Evolutionary conservation across 2,888 invertebrate species (phyloP).

Genomic region (Amblyteles armatorius): DNA sequence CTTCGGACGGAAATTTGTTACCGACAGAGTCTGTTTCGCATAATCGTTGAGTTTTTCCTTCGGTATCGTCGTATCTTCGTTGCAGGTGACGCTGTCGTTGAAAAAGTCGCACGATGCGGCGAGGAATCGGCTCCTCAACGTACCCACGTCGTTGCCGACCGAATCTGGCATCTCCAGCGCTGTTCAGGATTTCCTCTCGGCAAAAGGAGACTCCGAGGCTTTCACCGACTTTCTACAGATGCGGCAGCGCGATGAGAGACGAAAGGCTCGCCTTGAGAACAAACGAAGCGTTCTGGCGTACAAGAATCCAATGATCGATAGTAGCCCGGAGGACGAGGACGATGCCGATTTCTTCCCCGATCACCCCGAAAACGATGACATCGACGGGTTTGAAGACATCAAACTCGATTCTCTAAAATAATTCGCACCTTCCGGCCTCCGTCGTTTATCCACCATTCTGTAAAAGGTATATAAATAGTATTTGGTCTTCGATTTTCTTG

Average conservation of each 20-base stretch:
- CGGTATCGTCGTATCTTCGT: not conserved
- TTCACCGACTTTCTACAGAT: slow-evolving; percentile 86
- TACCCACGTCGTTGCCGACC: slow-evolving; percentile 5
- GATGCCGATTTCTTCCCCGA: slow-evolving; percentile 73
- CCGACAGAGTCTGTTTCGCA: not conserved
- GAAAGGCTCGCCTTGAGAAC: slow-evolving; percentile 67
- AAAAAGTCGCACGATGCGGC: slow-evolving; percentile 78
- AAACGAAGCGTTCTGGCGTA: slow-evolving; percentile 72
- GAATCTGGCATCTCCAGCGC: slow-evolving; percentile 14
- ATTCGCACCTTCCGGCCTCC: not conserved
- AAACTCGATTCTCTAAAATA: slow-evolving; percentile 43
- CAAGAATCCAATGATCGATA: slow-evolving; percentile 64
- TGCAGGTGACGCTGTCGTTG: slow-evolving; percentile 79
- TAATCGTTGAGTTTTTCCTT: not conserved
- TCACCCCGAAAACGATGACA: slow-evolving; percentile 46
- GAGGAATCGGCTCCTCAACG: slow-evolving; percentile 69
- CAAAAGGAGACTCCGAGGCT: slow-evolving; percentile 84
- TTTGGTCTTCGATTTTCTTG: not conserved
- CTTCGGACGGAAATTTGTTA: too few species aligned
- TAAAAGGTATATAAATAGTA: slow-evolving; percentile 21
- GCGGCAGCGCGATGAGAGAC: slow-evolving; percentile 84
- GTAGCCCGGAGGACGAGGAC: slow-evolving; percentile 71
- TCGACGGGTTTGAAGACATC: slow-evolving; percentile 54
- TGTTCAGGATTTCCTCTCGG: slow-evolving; percentile 64
- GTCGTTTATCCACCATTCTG: not conserved